Percentiles rank a stretch among this genome's conserved stretches.
Evolutionary conservation across 2,113 vertebrate species (phyloP).

Genomic region (Agapornis roseicollis): DNA sequence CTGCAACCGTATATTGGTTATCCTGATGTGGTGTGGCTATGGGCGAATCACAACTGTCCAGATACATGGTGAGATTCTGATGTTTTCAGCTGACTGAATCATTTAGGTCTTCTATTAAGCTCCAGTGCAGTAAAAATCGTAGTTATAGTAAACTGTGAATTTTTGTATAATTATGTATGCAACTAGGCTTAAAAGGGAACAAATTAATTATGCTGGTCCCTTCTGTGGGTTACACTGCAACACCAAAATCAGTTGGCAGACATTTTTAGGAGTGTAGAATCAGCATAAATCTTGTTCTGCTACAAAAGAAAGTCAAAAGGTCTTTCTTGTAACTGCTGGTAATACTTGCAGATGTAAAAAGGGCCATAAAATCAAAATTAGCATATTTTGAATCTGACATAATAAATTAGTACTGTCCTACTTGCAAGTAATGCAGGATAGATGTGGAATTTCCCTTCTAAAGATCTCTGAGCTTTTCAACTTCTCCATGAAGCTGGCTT

Average conservation of each 20-base stretch:
- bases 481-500: not conserved
- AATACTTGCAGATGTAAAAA: not conserved
- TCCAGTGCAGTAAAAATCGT: not conserved
- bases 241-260: not conserved
- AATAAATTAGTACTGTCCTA: too few relatives aligned
- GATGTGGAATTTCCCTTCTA: not conserved
- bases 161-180: not conserved
- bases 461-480: not conserved
- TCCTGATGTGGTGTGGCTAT: not conserved
- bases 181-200: not conserved
- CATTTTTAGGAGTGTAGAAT: rapidly evolving
- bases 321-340: not conserved
- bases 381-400: rapidly evolving
- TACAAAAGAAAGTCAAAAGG: not conserved
- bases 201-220: not conserved
- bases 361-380: not conserved
- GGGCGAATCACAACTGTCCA: too few relatives aligned
- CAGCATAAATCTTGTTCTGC: not conserved
- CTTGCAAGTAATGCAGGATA: not conserved
- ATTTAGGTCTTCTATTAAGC: not conserved
- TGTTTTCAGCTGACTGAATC: not conserved
- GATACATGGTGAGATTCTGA: rapidly evolving
- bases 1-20: not conserved
- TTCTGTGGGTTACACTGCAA: not conserved
- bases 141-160: not conserved